Evolutionary conservation across 2,888 invertebrate genomes (phyloP), one percentile per base, ranked within the genome.

Genomic region (Aporophyla lueneburgensis): DNA sequence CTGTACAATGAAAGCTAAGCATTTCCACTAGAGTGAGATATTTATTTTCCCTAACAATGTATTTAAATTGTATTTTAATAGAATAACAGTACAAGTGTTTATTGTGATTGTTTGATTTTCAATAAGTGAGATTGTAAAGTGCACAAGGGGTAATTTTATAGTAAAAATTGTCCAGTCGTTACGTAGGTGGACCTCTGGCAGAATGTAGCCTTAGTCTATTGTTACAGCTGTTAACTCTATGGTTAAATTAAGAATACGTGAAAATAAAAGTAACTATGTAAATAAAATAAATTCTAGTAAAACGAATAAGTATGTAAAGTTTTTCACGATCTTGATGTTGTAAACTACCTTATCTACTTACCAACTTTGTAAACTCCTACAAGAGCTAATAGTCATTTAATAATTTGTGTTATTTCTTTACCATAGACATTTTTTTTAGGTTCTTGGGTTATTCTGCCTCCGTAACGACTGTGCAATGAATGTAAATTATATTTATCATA

Each of bases 11-110:
- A 88, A 86, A 87, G 87, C 86, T 87, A 86, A 89, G 91, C 91
- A 93, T 92, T 92, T 93, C 89, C 89, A 89, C 86, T 89, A 88
- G 92, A 93, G 93, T 93, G 93, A 93, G 92, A 92, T 93, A 92
- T 92, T 94, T 93, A 93, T 92, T 93, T 92, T 91, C 87, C 91
- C 72, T 90, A 89, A 86, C 81, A 88, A 89, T 90, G 85, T 92
- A 91, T 91, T 89, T 86, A 88, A 88, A 87, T 87, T 85, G 88
- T 92, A 93, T 92, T 93, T 92, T 92, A 92, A 88, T 92, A 92
- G 88, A 73, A 73, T 81, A 76, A 91, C 91, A 93, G 92, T 93
- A 92, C 92, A 93, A 93, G 91, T 89, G 89, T 89, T 90, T 78
- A 78, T 74, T 69, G 76, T 76, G 79, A 78, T 77, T 82, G 79